A percentile compares a stretch with the other conserved stretches of the same genome.
Conservation (phyloP, 2,888 invertebrate genomes). For the Chymomyza fuscimana region DNA sequence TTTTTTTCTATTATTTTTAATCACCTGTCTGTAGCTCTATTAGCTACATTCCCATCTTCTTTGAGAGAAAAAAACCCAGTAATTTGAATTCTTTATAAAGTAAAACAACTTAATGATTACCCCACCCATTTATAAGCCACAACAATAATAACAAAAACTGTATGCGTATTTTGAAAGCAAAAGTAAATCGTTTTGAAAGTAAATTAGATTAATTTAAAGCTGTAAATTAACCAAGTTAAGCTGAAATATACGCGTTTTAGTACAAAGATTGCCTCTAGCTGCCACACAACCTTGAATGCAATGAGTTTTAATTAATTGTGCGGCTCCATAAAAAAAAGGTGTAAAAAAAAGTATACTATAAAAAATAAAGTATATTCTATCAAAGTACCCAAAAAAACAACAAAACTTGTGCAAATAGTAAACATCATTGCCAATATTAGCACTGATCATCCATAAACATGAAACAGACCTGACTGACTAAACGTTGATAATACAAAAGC, state of each 20-base stretch:
- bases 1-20: not conserved
- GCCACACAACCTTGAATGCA: conserved; percentile 65
- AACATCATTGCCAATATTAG: not conserved
- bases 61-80: not conserved
- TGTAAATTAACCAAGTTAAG: conserved; percentile 69
- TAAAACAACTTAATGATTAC: conserved; percentile 59
- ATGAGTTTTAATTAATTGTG: conserved; percentile 70
- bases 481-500: not conserved
- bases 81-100: not conserved
- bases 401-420: not conserved
- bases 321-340: conserved; percentile 62
- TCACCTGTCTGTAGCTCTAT: not conserved
- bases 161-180: conserved; percentile 64
- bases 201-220: conserved; percentile 73
- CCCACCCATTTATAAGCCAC: conserved; percentile 52
- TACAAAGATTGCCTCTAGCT: conserved; percentile 47
- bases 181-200: conserved; percentile 73
- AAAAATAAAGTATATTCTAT: no score
- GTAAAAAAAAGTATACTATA: conserved; percentile 40
- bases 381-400: conserved; percentile 20
- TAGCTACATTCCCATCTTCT: not conserved
- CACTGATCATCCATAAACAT: conserved; percentile 26
- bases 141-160: not conserved
- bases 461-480: not conserved
- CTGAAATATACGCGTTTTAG: not conserved